Percentiles rank a stretch among this genome's conserved stretches.
Evolutionary conservation across 2,113 vertebrate genomes (phyloP).

Genomic region (Ammospiza nelsoni): DNA sequence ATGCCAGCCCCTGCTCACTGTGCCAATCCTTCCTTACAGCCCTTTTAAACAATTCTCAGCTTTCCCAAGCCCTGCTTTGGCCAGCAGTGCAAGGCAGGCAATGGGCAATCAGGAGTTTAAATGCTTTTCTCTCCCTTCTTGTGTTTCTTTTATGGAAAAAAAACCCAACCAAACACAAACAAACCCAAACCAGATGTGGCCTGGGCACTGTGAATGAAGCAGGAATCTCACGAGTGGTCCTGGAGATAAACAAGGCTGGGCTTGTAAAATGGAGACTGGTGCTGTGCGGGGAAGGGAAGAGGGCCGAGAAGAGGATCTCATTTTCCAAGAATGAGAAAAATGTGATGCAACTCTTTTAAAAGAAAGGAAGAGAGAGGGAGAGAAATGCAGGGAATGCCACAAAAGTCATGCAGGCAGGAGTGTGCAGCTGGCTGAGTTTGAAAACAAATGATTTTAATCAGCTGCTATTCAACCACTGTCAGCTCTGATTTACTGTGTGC

Average conservation of each 20-base stretch:
- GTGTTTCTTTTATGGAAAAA: background rate
- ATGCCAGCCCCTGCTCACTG: accelerated
- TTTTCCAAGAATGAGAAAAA: conserved; percentile 52
- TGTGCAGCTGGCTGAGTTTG: conserved; percentile 63
- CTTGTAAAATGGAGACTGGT: background rate
- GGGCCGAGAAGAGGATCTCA: conserved; percentile 9
- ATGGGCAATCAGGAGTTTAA: background rate
- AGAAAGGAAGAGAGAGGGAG: conserved; percentile 16
- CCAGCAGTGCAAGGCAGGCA: background rate
- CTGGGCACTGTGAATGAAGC: background rate
- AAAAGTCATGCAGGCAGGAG: conserved; percentile 70
- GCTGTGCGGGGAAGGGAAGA: background rate
- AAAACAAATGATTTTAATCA: conserved; percentile 84
- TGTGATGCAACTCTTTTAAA: conserved; percentile 36
- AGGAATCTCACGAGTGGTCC: background rate
- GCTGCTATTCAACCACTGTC: conserved; percentile 71
- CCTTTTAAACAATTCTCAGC: background rate
- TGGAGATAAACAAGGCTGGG: conserved; percentile 6
- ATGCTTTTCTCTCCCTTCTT: background rate
- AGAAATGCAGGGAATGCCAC: conserved; percentile 58
- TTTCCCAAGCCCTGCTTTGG: background rate
- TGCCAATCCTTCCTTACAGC: background rate
- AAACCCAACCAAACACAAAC: conserved; percentile 10
- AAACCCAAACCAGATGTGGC: conserved; percentile 40
- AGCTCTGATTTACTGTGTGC: conserved; percentile 78